Conservation (phyloP, 2,888 invertebrate species). For the Cylindroiulus punctatus region DNA sequence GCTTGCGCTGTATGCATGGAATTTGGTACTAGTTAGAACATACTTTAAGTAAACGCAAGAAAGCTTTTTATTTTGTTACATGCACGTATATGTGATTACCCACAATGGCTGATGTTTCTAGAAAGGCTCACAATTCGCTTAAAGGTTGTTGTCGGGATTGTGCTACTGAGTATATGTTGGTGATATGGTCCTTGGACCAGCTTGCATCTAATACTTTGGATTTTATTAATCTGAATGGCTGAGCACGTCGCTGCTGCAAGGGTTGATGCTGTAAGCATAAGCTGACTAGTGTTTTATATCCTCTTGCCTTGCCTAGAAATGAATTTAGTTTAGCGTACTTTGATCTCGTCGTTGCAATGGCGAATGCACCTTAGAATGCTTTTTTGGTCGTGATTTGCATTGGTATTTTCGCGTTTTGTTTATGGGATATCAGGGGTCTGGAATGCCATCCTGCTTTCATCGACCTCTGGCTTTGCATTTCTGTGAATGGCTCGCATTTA, state of each 20-base stretch:
- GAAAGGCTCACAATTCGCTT: neutral
- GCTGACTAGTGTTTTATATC: neutral
- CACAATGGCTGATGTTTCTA: neutral
- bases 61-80: neutral
- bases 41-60: too few relatives aligned
- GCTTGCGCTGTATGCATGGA: too few relatives aligned
- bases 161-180: neutral
- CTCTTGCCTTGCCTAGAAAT: neutral
- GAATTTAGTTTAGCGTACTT: neutral
- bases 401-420: neutral
- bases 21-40: too few relatives aligned
- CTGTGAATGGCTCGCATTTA: neutral
- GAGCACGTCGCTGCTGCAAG: neutral
- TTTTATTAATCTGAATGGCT: neutral
- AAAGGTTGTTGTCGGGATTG: neutral
- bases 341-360: neutral
- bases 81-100: neutral
- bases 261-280: neutral
- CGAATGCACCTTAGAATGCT: neutral
- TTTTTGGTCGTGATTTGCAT: slow-evolving; percentile 25
- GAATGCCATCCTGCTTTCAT: neutral
- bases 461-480: neutral
- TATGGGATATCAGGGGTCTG: neutral
- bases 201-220: neutral
- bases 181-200: neutral